These are phyloP conservation scores for Ariopsis seemanni DNA, from an alignment of 2,113 vertebrate species.

Conservation along the genomic window DNA sequence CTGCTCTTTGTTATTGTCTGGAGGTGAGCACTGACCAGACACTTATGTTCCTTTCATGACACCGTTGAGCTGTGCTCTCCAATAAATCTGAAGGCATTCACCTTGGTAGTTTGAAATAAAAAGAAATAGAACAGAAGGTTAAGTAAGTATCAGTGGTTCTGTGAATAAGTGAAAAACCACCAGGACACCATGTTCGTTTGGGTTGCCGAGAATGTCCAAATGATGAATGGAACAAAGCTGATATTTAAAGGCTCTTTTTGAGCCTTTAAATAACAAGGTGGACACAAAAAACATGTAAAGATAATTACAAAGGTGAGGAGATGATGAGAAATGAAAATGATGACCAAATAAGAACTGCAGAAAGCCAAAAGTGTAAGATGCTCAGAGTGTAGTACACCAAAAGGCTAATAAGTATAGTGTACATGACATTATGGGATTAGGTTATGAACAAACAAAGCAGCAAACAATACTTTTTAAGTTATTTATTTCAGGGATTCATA, in stretches of 20 bases:
- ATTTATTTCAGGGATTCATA: conserved; percentile 4
- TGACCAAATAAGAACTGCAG: background rate
- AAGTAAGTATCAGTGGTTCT: background rate
- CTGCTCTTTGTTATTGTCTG: background rate
- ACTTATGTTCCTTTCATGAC: background rate
- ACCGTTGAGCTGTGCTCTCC: background rate
- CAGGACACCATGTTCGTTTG: background rate
- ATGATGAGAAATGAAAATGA: background rate
- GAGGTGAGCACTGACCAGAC: background rate
- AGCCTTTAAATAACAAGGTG: background rate
- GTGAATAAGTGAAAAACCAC: background rate
- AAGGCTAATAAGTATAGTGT: background rate
- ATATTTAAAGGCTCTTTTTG: background rate
- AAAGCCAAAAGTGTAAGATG: background rate
- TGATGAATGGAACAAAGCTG: background rate
- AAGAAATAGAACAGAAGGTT: background rate
- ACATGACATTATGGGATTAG: background rate
- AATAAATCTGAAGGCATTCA: background rate
- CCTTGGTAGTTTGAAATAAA: background rate
- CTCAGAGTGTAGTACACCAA: background rate
- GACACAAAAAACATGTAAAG: background rate
- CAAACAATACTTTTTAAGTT: background rate
- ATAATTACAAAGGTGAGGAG: background rate
- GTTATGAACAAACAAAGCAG: background rate
- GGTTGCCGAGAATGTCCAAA: background rate